Evolutionary conservation across 2,888 invertebrate species (phyloP), one percentile per base, ranked within the genome.

Genomic region (Drosophila eohydei): DNA sequence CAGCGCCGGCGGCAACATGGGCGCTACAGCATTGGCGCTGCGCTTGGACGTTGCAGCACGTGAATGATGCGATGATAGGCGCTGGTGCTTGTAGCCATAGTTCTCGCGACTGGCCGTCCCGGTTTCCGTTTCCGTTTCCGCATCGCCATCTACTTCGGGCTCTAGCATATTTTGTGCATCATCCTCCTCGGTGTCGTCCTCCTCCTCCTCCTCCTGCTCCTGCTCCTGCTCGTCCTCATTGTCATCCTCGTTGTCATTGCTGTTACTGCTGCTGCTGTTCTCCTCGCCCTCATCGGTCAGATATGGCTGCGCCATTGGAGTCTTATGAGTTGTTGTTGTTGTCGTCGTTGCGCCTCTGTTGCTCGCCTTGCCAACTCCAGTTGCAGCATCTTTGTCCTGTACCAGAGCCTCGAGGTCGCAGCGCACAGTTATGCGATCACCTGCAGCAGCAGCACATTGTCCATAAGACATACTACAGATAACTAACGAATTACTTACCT

Each of bases 401-500:
- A 96, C 94, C 69, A 97, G 94, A 0, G 97, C 97, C 78, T 96
- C 96, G 1, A 96, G 94, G 92, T 97, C 97, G 91, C 97, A 97
- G 74, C 96, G 95, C 0, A 97, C 96, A 91, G 96, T 96, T 0
- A 97, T 95, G 50, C 95, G 94, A 82, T 95, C 95, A 74, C 97
- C 97, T 96, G 93, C 30, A 46, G 43, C 30, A 46, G 43, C 12
- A 48, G 48, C 2, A 16, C 48, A 50, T 11, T 16, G 16, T 32
- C n/a, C 30, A 32, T 26, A 21, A 21, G 14, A 4, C 14, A 2
- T 1, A n/a, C 30, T 11, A n/a, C 14, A 38, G 3, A 28, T 16
- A 46, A 16, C 16, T 34, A n/a, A 4, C 3, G 38, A 3, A 30
- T 3, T 16, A 72, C 62, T 90, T 93, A 96, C 97, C 97, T 95